Conservation (phyloP, 2,113 vertebrate genomes). For the Mirza zaza region DNA sequence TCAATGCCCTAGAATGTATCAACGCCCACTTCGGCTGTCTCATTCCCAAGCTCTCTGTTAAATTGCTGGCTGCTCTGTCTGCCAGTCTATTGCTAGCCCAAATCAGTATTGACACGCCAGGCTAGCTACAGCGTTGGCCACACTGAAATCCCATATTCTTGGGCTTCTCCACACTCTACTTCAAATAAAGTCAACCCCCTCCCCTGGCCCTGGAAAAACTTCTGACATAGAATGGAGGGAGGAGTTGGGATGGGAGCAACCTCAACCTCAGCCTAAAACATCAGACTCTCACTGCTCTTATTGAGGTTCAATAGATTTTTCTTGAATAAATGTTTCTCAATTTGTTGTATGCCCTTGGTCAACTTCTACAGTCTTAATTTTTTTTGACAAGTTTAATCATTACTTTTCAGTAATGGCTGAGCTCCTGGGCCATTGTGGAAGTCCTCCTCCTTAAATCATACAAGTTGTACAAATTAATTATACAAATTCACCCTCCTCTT, state of each 20-base stretch:
- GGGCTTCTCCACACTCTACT: neutral
- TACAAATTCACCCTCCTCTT: neutral
- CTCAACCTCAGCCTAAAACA: neutral
- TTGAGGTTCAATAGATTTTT: neutral
- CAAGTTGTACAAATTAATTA: slow-evolving; percentile 38
- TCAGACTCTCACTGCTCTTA: neutral
- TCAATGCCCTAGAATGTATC: too few relatives aligned
- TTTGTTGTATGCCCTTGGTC: slow-evolving; percentile 15
- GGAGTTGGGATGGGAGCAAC: neutral
- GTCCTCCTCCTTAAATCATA: neutral
- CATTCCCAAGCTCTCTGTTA: neutral
- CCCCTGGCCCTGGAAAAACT: neutral
- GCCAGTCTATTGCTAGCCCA: neutral
- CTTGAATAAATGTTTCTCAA: neutral
- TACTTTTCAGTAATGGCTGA: neutral
- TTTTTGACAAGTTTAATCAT: neutral
- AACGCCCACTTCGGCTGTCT: neutral
- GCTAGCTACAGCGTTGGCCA: neutral
- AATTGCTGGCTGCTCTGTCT: neutral
- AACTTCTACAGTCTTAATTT: neutral
- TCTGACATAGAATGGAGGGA: neutral
- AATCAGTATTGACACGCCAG: neutral
- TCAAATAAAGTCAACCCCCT: neutral
- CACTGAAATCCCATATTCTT: neutral
- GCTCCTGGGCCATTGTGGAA: slow-evolving; percentile 33